Conservation (phyloP, 2,888 invertebrate species). For the Pristionchus mayeri region DNA sequence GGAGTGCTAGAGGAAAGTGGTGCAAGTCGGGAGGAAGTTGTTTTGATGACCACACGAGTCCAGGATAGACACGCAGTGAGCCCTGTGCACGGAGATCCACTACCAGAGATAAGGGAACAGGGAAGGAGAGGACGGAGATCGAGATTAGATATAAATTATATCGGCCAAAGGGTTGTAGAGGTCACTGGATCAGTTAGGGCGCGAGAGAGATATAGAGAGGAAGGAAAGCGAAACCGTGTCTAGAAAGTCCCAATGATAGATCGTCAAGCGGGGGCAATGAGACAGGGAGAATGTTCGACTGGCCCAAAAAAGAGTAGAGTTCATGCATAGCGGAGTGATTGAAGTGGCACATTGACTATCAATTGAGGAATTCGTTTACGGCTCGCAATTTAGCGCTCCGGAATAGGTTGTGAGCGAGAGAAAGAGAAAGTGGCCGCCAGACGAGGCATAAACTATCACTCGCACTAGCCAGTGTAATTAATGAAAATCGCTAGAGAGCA, state of each 20-base stretch:
- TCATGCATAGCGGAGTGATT: neutral
- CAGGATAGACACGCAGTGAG: no score
- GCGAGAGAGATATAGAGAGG: neutral
- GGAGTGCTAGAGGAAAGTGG: no score
- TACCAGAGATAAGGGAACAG: neutral
- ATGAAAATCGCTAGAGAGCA: no score
- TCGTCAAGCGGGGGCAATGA: neutral
- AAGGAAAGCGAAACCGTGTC: neutral
- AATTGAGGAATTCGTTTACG: neutral
- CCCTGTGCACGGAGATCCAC: neutral
- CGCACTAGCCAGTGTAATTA: no score
- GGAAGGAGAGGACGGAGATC: neutral
- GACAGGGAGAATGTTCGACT: neutral
- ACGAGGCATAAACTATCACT: no score
- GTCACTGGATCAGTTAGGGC: neutral
- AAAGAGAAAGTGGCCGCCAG: no score
- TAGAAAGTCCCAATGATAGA: neutral
- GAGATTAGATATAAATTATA: neutral
- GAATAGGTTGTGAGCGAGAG: no score
- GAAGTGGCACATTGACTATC: neutral
- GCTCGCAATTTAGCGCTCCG: neutral
- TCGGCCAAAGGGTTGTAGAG: neutral
- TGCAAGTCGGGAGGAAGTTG: no score
- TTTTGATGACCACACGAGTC: no score
- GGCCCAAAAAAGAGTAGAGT: neutral